These are phyloP conservation scores for Diabrotica virgifera DNA, from an alignment of 1,140 invertebrate species.

Conservation along the genomic window DNA sequence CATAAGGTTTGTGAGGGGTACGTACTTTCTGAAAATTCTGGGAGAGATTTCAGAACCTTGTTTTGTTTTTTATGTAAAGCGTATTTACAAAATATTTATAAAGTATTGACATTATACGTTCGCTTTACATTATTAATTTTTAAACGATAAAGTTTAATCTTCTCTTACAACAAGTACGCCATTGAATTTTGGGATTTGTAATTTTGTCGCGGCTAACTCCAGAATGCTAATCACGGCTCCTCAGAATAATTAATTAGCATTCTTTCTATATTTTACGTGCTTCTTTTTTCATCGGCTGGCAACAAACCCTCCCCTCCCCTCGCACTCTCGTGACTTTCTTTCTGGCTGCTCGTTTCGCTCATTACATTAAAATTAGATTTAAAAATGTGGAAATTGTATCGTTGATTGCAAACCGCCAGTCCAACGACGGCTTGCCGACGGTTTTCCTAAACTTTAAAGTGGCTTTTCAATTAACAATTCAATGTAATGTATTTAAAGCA, in stretches of 20 bases:
- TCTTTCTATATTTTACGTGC: slow-evolving; percentile 49
- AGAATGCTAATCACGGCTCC: slow-evolving; percentile 48
- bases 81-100: too few species aligned
- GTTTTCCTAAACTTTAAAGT: slow-evolving; percentile 39
- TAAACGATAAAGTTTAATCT: neutral
- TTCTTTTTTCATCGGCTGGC: slow-evolving; percentile 37
- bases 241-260: slow-evolving; percentile 51
- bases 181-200: slow-evolving; percentile 27
- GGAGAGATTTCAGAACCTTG: too few species aligned
- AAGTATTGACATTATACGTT: too few species aligned
- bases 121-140: neutral
- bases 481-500: slow-evolving; percentile 47
- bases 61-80: too few species aligned
- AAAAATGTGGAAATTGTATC: slow-evolving; percentile 51
- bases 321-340: slow-evolving; percentile 9
- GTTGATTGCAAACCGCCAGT: slow-evolving; percentile 46
- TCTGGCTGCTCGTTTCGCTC: slow-evolving; percentile 36
- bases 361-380: slow-evolving; percentile 51
- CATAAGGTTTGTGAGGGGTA: too few species aligned
- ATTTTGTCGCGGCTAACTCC: slow-evolving; percentile 34
- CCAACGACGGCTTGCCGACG: slow-evolving; percentile 25
- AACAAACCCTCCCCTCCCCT: slow-evolving; percentile 23
- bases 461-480: slow-evolving; percentile 48
- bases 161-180: neutral
- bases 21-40: too few species aligned